Evolutionary conservation across 2,888 invertebrate genomes (phyloP).

Genomic region (Myopa tessellatipennis): DNA sequence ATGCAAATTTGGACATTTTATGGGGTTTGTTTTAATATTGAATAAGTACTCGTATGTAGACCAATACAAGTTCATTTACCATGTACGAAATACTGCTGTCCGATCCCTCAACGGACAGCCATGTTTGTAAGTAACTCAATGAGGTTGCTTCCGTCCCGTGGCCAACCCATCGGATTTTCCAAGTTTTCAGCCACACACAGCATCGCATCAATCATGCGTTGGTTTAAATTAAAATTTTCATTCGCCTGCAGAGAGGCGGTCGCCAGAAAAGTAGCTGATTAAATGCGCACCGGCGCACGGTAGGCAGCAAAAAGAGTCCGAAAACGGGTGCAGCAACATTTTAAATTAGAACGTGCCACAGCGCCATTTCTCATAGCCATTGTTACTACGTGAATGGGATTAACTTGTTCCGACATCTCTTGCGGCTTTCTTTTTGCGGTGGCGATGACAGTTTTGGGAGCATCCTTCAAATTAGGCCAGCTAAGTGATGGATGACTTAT

Average conservation of each 20-base stretch:
- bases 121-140: background rate
- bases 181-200: background rate
- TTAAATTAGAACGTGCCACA: constrained; percentile 7
- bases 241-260: background rate
- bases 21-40: too few species aligned
- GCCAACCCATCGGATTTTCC: background rate
- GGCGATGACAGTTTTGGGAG: background rate
- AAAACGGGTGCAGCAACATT: background rate
- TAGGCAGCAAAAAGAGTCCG: background rate
- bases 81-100: too few species aligned
- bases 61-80: too few species aligned
- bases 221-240: constrained; percentile 25
- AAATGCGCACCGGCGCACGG: constrained; percentile 27
- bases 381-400: constrained; percentile 22
- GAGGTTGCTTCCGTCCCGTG: background rate
- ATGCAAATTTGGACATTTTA: too few species aligned
- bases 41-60: too few species aligned
- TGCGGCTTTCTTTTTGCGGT: constrained; percentile 27
- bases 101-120: too few species aligned
- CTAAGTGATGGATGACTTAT: constrained; percentile 15
- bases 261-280: constrained; percentile 30
- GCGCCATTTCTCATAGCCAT: constrained; percentile 26
- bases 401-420: constrained; percentile 21
- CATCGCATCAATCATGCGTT: constrained; percentile 28
- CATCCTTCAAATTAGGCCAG: background rate